These are phyloP conservation scores for Drosophila parthenogenetica DNA, from an alignment of 2,888 invertebrate species.

Conservation along the genomic window DNA sequence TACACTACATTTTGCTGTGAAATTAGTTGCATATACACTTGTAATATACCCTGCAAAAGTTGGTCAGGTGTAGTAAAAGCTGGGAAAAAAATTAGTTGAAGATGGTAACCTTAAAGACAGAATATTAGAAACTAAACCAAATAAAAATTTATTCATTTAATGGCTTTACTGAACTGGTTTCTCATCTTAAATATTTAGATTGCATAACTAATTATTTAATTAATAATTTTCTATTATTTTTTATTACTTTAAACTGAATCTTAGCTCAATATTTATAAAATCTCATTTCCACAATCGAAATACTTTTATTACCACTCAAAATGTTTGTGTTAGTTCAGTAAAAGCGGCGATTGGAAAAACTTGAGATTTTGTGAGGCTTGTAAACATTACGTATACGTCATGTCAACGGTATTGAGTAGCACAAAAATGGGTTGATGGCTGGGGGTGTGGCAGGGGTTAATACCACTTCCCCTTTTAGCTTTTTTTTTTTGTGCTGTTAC, in stretches of 20 bases:
- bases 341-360: slow-evolving; percentile 8
- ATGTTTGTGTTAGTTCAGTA: slow-evolving; percentile 25
- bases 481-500: slow-evolving; percentile 13
- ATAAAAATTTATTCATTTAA: too few relatives aligned
- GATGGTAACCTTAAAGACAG: too few relatives aligned
- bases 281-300: too few relatives aligned
- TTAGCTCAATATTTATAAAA: background rate
- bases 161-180: too few relatives aligned
- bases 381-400: slow-evolving; percentile 24
- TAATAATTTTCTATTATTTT: too few relatives aligned
- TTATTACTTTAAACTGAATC: background rate
- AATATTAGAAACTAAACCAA: too few relatives aligned
- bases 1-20: background rate
- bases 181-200: too few relatives aligned
- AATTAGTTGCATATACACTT: background rate
- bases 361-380: slow-evolving; percentile 5
- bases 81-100: too few relatives aligned
- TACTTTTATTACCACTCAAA: background rate
- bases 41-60: slow-evolving; percentile 1
- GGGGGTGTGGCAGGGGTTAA: background rate
- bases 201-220: too few relatives aligned
- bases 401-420: slow-evolving; percentile 11
- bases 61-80: too few relatives aligned
- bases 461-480: background rate
- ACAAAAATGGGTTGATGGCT: background rate